Percentiles rank a stretch among this genome's conserved stretches.
These are phyloP conservation scores for Thunnus albacares DNA, from an alignment of 2,797 vertebrate species.

Conservation along the genomic window DNA sequence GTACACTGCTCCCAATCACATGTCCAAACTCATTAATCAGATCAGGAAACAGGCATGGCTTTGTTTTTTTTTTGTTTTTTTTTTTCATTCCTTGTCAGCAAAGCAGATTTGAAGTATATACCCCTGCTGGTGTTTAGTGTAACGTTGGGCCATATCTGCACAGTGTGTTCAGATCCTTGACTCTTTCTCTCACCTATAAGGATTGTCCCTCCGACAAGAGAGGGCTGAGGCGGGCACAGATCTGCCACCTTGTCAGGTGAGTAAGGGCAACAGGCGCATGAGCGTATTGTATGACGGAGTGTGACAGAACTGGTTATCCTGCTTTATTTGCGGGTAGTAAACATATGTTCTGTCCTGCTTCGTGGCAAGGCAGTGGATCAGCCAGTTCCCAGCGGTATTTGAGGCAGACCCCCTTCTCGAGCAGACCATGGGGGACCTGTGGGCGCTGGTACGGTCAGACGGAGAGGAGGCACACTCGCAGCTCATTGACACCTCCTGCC, in stretches of 20 bases:
- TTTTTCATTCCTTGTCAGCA: slow-evolving; percentile 32
- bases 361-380: slow-evolving; percentile 89
- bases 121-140: slow-evolving; percentile 23
- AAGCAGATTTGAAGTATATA: slow-evolving; percentile 65
- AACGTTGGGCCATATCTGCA: not conserved
- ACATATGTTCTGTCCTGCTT: slow-evolving; percentile 67
- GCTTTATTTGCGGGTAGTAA: slow-evolving; percentile 64
- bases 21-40: slow-evolving; percentile 74
- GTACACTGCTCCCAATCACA: slow-evolving; percentile 62
- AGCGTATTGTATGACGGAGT: slow-evolving; percentile 4
- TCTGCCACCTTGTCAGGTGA: slow-evolving; percentile 92
- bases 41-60: slow-evolving; percentile 74
- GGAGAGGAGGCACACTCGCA: slow-evolving; percentile 82
- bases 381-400: slow-evolving; percentile 88
- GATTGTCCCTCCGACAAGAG: slow-evolving; percentile 84
- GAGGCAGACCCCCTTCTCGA: slow-evolving; percentile 88
- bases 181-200: slow-evolving; percentile 86
- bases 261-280: slow-evolving; percentile 35
- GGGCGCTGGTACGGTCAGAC: slow-evolving; percentile 86
- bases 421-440: slow-evolving; percentile 89
- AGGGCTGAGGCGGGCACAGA: slow-evolving; percentile 83
- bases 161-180: slow-evolving; percentile 63
- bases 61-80: slow-evolving; percentile 66
- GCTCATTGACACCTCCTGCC: slow-evolving; percentile 84
- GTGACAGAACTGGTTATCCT: slow-evolving; percentile 50